Base-by-base conservation (phyloP, 1,140 invertebrate genomes). In the Uloborus diversus region DNA sequence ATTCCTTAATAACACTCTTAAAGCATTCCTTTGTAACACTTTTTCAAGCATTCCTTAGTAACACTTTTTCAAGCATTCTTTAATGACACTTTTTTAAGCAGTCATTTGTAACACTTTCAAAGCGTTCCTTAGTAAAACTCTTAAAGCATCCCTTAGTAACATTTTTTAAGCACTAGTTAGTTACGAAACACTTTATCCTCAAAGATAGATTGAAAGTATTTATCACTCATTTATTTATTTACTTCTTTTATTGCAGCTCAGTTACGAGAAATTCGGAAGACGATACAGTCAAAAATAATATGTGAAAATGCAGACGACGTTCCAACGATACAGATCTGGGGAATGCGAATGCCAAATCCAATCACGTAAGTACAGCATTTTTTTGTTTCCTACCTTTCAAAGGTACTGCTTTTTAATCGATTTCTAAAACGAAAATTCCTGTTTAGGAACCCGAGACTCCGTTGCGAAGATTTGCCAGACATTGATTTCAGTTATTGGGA, bases 271-370 rank as follows among this genome's bases (percentile, higher is more conserved):
- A 86, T 87, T 32, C 68, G 83, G 5, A 87, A 84, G 62, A 59
- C 80, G 11, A 83, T 81, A 20, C 82, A 85, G 56, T 80, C 86
- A 3, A 82, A 84, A 62, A 83, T 87, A 23, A 71, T 87, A 14
- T 87, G 86, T 75, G 82, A 84, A 42, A 87, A 87, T 81, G 76
- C 82, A 17, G 86, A 87, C 61, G 76, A 82, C 42, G 83, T 87
- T 17, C 75, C 83, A 20, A 83, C 81, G 5, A 84, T 87, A n/a
- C 86, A 87, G 79, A 82, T 82, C n/a, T 84, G 84, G 70, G 85
- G 83, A 14, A 85, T 88, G 59, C 37, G 68, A 57, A 68, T 80
- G 47, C 66, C 83, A 25, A 83, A 85, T 80, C 85, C 82, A 30
- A 81, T 83, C 32, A 80, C 78, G 84, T 83, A 80, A 82, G 81